Evolutionary conservation across 2,113 vertebrate species (phyloP).

Genomic region (Rhombomys opimus): DNA sequence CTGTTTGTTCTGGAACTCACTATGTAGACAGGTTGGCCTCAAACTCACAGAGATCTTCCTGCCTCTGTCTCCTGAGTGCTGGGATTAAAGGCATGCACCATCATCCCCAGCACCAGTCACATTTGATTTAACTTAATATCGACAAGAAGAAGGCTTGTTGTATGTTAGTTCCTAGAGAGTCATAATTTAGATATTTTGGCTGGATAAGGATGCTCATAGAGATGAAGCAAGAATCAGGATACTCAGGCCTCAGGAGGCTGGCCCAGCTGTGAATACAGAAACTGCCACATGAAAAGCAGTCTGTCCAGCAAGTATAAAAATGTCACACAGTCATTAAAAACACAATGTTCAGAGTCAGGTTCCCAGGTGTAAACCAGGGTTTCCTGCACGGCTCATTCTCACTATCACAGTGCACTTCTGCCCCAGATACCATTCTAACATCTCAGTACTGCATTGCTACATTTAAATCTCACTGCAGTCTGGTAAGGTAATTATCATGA

Average conservation of each 20-base stretch:
- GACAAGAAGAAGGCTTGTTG: background rate
- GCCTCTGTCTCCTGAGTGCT: background rate
- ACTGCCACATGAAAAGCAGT: background rate
- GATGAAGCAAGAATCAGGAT: background rate
- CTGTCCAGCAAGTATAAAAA: background rate
- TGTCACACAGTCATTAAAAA: background rate
- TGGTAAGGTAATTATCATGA: background rate
- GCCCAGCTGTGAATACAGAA: background rate
- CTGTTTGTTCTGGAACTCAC: background rate
- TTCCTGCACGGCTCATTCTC: background rate
- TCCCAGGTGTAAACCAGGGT: background rate
- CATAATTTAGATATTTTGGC: background rate
- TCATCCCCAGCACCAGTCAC: too few species aligned
- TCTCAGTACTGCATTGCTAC: background rate
- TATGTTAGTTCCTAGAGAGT: constrained; percentile 31
- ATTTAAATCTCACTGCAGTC: background rate
- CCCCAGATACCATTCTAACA: background rate
- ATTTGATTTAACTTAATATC: background rate
- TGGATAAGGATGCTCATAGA: background rate
- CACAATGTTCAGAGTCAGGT: background rate
- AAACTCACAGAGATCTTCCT: background rate
- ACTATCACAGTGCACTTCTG: background rate
- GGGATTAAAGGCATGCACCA: background rate
- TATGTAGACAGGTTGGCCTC: background rate
- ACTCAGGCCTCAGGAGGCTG: background rate